Base-by-base conservation (phyloP, 2,797 vertebrate genomes). In the Micrastur ruficollis region DNA sequence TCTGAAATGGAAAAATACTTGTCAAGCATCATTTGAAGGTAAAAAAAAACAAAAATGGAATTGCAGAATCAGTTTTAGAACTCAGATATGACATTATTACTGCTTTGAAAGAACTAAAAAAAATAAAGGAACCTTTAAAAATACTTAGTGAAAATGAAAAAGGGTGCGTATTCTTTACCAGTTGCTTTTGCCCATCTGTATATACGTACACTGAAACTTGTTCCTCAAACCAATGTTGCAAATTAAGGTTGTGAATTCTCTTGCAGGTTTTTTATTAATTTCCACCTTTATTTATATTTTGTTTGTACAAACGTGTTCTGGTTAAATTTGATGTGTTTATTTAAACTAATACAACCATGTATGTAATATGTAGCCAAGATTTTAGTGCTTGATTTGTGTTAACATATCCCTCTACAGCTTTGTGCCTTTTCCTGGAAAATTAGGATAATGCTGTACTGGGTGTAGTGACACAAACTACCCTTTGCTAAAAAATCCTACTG, bases 1-100 rank as follows among this genome's bases (percentile, higher is more conserved):
- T 99, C 99, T 99, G 98, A 96, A 99, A 98, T 9, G 67, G 84
- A 34, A 94, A 96, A 67, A 83, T 12, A 90, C 17, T 92, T 14
- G 58, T 91, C 53, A 91, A 36, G 75, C 34, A 23, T 32, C 63
- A 53, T 32, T 32, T 17, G 27, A 82, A 59, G 23, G 5, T 32
- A n/a, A 67, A 85, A 85, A 49, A 40, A 40, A 63, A 1, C 26
- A 47, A 75, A 81, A 3, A 27, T 1, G 7, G 58, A 78, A 46
- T 4, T 78, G 29, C 34, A 81, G 31, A 74, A 95, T 61, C 29
- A 52, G 16, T 56, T 86, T 86, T 34, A 71, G 36, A 68, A 86
- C 22, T 49, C 32, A 65, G 27, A 40, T 46, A 73, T 25, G 4
- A 63, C 38, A 55, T 21, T n/a, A 76, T 49, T 50, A 73, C 5